phyloP scores from a whole-genome alignment of 2,113 vertebrate genomes.

The Lampris megalopsis region DNA sequence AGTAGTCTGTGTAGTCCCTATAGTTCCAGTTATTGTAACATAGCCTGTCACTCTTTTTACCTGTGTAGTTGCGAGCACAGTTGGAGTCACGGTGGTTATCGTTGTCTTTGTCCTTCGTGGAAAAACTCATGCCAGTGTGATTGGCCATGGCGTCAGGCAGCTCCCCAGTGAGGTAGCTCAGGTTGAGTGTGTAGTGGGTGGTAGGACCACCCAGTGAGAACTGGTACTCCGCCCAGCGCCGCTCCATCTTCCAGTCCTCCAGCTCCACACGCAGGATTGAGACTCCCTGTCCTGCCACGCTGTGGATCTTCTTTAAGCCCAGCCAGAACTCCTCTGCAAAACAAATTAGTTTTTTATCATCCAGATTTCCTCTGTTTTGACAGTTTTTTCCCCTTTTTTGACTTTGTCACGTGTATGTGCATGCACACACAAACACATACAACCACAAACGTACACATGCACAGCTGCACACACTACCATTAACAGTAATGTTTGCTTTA shows the following conservation, averaged over 20 bases:
- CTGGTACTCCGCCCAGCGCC: slow-evolving; percentile 85
- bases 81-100: slow-evolving; percentile 46
- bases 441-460: no score
- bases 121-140: slow-evolving; percentile 84
- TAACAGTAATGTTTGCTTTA: no score
- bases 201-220: slow-evolving; percentile 86
- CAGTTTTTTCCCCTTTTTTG: background rate
- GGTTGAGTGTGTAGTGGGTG: slow-evolving; percentile 82
- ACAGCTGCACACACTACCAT: no score
- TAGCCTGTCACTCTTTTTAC: slow-evolving; percentile 69
- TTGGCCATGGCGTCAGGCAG: slow-evolving; percentile 85
- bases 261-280: slow-evolving; percentile 88
- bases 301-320: slow-evolving; percentile 89
- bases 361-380: background rate
- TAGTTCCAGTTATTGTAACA: background rate
- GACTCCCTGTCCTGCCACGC: slow-evolving; percentile 81
- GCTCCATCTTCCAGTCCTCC: slow-evolving; percentile 89
- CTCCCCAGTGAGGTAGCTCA: slow-evolving; percentile 82
- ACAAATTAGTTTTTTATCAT: background rate
- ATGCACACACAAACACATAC: background rate
- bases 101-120: slow-evolving; percentile 82
- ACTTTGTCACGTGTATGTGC: no score
- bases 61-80: slow-evolving; percentile 85
- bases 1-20: background rate
- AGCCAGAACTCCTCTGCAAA: slow-evolving; percentile 94